Evolutionary conservation across 1,140 invertebrate species (phyloP).

Genomic region (Batillaria attramentaria): DNA sequence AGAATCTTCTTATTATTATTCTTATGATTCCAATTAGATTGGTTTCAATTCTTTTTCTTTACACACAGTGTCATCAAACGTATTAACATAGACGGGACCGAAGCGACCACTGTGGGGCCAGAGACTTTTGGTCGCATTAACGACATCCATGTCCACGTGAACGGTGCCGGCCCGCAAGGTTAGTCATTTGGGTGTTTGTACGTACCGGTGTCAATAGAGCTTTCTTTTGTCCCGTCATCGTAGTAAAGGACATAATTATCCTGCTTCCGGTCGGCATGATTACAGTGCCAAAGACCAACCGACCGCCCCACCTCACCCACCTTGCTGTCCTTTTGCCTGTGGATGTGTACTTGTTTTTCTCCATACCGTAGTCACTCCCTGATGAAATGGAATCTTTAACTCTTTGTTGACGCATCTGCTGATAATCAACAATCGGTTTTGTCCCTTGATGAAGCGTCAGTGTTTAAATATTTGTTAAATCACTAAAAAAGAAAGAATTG

Average conservation of each 20-base stretch:
- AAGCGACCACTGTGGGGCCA: conserved; percentile 40
- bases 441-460: no score
- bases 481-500: no score
- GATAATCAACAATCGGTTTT: no score
- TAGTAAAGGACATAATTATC: no score
- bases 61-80: conserved; percentile 47
- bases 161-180: conserved; percentile 46
- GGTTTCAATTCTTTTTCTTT: background rate
- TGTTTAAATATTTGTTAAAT: no score
- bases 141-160: conserved; percentile 52
- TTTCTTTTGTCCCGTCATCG: background rate
- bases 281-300: no score
- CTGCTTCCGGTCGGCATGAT: no score
- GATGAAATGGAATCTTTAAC: no score
- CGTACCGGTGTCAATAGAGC: background rate
- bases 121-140: conserved; percentile 50
- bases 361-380: no score
- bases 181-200: background rate
- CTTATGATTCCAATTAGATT: background rate
- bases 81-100: conserved; percentile 38
- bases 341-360: no score
- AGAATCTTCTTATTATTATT: background rate
- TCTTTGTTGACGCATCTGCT: no score
- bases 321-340: background rate
- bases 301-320: background rate